Percentiles rank a stretch among this genome's conserved stretches.
phyloP scores from a whole-genome alignment of 92 coral and sea anemone species.

The Desmophyllum pertusum region DNA sequence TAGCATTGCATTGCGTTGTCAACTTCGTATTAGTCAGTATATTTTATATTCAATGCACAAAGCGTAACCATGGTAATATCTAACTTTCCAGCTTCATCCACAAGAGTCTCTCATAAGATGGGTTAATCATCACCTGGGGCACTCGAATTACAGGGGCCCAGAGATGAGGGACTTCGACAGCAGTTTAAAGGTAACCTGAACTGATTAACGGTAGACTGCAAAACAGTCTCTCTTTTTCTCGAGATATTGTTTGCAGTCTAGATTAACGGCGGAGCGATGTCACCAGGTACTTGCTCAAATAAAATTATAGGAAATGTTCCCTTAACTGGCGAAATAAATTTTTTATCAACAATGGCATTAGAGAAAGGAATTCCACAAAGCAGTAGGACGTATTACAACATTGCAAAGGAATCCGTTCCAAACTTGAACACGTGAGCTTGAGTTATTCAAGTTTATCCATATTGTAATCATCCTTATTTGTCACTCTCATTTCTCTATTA shows the following conservation, averaged over 20 bases:
- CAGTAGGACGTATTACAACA: no score
- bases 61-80: neutral
- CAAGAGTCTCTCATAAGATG: slow-evolving; percentile 32
- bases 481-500: no score
- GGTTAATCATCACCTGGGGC: slow-evolving; percentile 50
- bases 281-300: neutral
- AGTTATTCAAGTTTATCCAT: no score
- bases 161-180: slow-evolving; percentile 36
- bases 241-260: no score
- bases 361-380: neutral
- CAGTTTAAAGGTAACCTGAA: slow-evolving; percentile 18
- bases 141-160: slow-evolving; percentile 32
- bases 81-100: slow-evolving; percentile 28
- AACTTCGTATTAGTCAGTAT: neutral
- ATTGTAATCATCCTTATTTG: no score
- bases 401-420: no score
- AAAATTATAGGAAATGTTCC: no score
- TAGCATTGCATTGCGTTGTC: neutral
- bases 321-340: no score
- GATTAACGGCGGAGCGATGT: neutral
- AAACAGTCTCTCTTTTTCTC: no score
- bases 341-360: neutral
- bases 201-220: no score
- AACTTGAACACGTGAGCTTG: no score
- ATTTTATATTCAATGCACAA: neutral